Conservation (phyloP, 2,797 vertebrate genomes). For the Pteropus rufus region DNA sequence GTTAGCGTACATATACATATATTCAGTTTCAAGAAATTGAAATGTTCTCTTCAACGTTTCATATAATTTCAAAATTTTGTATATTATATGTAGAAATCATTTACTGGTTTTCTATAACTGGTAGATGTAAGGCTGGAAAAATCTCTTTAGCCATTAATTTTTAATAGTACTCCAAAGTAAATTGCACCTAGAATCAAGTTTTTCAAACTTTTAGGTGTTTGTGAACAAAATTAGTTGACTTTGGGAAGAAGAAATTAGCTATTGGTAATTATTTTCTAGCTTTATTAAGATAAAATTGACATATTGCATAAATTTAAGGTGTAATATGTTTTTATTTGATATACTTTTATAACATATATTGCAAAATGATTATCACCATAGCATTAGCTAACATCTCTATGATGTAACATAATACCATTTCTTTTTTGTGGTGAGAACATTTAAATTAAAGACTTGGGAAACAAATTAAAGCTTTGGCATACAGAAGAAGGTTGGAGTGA, state of each 20-base stretch:
- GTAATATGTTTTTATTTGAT: not conserved
- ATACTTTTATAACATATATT: not conserved
- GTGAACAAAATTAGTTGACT: not conserved
- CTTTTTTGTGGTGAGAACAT: not conserved
- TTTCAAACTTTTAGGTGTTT: not conserved
- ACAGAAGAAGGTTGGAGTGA: not conserved
- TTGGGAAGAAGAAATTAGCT: not conserved
- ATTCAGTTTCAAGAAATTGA: not conserved
- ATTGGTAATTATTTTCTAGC: not conserved
- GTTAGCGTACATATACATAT: not conserved
- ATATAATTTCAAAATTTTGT: not conserved
- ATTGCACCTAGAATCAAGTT: not conserved
- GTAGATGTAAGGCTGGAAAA: not conserved
- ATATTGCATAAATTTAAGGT: not conserved
- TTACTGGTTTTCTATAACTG: not conserved
- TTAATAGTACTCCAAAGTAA: not conserved
- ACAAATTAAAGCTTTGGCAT: not conserved
- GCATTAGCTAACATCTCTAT: not conserved
- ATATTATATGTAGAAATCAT: not conserved
- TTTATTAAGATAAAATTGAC: not conserved
- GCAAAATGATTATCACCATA: not conserved
- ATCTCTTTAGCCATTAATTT: not conserved
- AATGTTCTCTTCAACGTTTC: not conserved
- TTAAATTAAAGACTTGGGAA: constrained; percentile 14
- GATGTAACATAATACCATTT: not conserved